These are phyloP conservation scores for Mormyrus hasselquistii DNA, from an alignment of 2,797 vertebrate species.

Conservation along the genomic window DNA sequence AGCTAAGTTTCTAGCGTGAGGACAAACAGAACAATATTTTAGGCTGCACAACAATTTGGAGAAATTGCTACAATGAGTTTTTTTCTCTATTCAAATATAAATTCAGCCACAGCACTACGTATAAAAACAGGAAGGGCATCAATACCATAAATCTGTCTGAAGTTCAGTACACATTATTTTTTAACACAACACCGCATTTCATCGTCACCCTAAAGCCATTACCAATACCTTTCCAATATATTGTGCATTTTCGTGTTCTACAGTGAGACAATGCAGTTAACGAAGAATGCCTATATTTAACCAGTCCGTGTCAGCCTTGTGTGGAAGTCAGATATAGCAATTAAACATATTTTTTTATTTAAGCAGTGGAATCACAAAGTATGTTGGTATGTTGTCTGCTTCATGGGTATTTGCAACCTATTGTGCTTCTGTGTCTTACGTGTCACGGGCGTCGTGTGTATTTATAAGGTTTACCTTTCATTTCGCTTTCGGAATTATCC, in stretches of 20 bases:
- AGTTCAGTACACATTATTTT: neutral
- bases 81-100: neutral
- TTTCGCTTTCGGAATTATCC: slow-evolving; percentile 68
- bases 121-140: neutral
- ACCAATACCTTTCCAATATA: neutral
- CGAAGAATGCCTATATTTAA: neutral
- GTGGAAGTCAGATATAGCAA: neutral
- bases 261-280: neutral
- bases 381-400: neutral
- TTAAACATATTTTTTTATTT: neutral
- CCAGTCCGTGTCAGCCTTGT: neutral
- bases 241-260: neutral
- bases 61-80: neutral
- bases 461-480: slow-evolving; percentile 57
- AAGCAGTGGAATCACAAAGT: neutral
- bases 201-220: neutral
- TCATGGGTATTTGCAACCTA: neutral
- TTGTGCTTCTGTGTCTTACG: slow-evolving; percentile 9
- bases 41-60: neutral
- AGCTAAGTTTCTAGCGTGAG: neutral
- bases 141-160: neutral
- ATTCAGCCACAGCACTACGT: neutral
- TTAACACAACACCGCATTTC: neutral
- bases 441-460: neutral
- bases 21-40: neutral